Conservation (phyloP, 2,888 invertebrate genomes). For the Diaprepes abbreviatus region DNA sequence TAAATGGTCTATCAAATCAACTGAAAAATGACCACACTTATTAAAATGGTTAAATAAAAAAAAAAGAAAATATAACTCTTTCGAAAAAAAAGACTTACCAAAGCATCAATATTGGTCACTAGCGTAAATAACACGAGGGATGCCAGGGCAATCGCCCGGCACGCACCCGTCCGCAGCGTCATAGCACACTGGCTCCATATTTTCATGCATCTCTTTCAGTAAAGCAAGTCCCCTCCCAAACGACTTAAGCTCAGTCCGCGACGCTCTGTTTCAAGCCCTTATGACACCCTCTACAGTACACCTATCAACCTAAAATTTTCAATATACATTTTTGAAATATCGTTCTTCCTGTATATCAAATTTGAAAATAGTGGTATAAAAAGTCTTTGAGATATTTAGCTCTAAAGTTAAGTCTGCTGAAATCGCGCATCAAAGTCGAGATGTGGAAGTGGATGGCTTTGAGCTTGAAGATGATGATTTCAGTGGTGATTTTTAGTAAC, state of each 20-base stretch:
- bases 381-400: conserved; percentile 50
- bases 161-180: conserved; percentile 67
- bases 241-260: conserved; percentile 55
- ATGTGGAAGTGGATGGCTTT: conserved; percentile 59
- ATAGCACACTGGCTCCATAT: conserved; percentile 67
- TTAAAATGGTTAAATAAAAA: too few species aligned
- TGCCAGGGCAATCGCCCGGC: conserved; percentile 64
- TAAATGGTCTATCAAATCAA: too few species aligned
- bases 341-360: conserved; percentile 36
- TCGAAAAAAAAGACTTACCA: conserved; percentile 57
- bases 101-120: conserved; percentile 56
- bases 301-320: conserved; percentile 25
- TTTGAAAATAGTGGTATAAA: conserved; percentile 42
- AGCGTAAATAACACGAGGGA: conserved; percentile 59
- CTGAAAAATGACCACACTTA: too few species aligned
- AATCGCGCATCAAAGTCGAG: conserved; percentile 59
- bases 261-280: conserved; percentile 45
- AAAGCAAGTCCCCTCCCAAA: conserved; percentile 57
- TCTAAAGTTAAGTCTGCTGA: conserved; percentile 58
- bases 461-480: conserved; percentile 59
- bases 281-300: conserved; percentile 43
- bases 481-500: conserved; percentile 66
- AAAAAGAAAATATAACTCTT: too few species aligned
- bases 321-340: conserved; percentile 1
- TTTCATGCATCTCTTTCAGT: conserved; percentile 59